phyloP scores from a whole-genome alignment of 1,140 invertebrate species.

The Ruditapes philippinarum region DNA sequence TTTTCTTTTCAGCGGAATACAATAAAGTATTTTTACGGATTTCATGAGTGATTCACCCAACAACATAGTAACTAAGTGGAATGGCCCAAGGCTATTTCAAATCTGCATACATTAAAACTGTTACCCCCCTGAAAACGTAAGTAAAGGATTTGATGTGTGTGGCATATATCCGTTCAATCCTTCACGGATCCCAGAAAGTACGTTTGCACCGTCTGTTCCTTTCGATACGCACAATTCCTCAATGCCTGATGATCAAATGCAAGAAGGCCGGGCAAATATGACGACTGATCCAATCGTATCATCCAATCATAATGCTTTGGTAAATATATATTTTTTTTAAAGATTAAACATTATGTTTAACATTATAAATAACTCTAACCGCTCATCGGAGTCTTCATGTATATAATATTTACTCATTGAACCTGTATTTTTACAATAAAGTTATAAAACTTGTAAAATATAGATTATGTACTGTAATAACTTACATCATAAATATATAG shows the following conservation, averaged over 20 bases:
- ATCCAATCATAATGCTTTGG: not conserved
- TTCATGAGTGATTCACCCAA: not conserved
- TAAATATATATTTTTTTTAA: no score
- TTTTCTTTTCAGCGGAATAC: constrained; percentile 11
- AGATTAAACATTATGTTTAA: no score
- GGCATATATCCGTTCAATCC: constrained; percentile 32
- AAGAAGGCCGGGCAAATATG: not conserved
- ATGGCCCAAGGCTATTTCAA: constrained; percentile 12
- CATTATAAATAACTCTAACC: no score
- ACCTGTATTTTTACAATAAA: no score
- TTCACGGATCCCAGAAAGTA: not conserved
- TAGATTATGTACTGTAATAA: no score
- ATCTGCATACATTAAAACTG: not conserved
- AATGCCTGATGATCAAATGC: not conserved
- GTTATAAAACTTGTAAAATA: no score
- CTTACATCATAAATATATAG: no score
- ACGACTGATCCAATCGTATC: not conserved
- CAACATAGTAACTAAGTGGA: not conserved
- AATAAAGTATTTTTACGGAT: not conserved
- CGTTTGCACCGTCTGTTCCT: not conserved
- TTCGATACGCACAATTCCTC: not conserved
- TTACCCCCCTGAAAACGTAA: constrained; percentile 18
- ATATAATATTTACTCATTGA: no score
- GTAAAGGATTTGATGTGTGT: constrained; percentile 13
- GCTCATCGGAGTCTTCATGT: no score